Evolutionary conservation across 2,113 vertebrate species (phyloP), one percentile per base, ranked within the genome.

Genomic region (Triplophysa rosa): DNA sequence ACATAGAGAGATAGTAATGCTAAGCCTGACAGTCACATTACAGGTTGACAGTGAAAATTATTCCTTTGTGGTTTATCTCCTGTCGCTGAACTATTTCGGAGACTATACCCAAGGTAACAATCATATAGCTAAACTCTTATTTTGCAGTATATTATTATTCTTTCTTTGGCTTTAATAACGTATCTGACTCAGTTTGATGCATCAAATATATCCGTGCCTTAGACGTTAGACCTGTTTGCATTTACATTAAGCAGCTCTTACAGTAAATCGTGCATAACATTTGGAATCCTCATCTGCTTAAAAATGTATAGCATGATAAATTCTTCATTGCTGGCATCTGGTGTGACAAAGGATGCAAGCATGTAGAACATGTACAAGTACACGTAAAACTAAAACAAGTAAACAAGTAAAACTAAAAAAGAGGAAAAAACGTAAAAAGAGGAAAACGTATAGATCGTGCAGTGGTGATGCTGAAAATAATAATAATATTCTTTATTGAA

Each of bases 21-120:
- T 61, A 45, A 74, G 40, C 54, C 58, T 85, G 78, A 83, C 81
- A 76, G 66, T 59, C 23, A 66, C 67, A 56, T 79, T 78, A 81
- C 64, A 77, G 19, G 40, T 26, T 78, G 65, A 83, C 76, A 78
- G 65, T 45, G 21, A 78, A 81, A 81, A 73, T 69, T 61, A 49
- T 70, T 79, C n/a, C 56, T 64, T 65, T 59, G 3, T 67, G 74
- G 67, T 63, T 56, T 40, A 10, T 67, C 40, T 78, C 75, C 70
- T 84, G 61, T 70, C 70, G 76, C 21, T 4, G 23, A 69, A 58
- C 61, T 74, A 21, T 40, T 45, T 69, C 62, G 59, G 26, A 78
- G 54, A 69, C 19, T 6, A 24, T 54, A 52, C 64, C 73, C 10
- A 80, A 81, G 68, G 66, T 84, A 76, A 79, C 70, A 76, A 76